These are phyloP conservation scores for Nemopilema nomurai DNA, from an alignment of 30 jellyfish, hydroid and myxozoan genomes.

Conservation along the genomic window DNA sequence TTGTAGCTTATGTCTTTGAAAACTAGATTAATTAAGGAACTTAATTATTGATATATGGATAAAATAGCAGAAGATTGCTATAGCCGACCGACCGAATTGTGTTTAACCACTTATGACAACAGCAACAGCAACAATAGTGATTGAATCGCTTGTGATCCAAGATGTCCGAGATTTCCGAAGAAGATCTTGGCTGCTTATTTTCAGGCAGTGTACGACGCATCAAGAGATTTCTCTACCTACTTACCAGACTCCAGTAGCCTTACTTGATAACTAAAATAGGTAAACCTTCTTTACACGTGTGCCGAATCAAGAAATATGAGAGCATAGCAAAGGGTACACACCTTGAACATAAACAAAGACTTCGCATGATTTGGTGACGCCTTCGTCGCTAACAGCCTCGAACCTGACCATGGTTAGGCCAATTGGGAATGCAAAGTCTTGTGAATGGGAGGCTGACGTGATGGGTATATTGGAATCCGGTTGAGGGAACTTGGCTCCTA, in stretches of 20 bases:
- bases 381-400: conserved; percentile 75
- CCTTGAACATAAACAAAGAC: conserved; percentile 81
- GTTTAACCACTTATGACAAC: too few relatives aligned
- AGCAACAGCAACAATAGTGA: too few relatives aligned
- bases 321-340: conserved; percentile 4
- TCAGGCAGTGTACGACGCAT: too few relatives aligned
- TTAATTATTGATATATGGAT: background rate
- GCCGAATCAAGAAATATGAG: background rate
- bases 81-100: too few relatives aligned
- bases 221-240: too few relatives aligned
- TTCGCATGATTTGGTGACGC: conserved; percentile 68
- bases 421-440: conserved; percentile 54
- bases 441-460: conserved; percentile 42
- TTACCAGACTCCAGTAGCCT: too few relatives aligned
- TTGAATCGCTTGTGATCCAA: too few relatives aligned
- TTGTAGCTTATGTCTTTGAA: background rate
- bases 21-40: background rate
- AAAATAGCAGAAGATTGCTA: background rate
- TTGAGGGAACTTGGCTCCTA: conserved; percentile 65
- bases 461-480: conserved; percentile 84
- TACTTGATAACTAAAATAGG: background rate
- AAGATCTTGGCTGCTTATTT: too few relatives aligned
- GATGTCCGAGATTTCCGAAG: too few relatives aligned
- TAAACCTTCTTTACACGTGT: background rate
- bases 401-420: conserved; percentile 77